A percentile compares a stretch with the other conserved stretches of the same genome.
phyloP scores from a whole-genome alignment of 64 coral and sea anemone species.

The Stichodactyla helianthus region DNA sequence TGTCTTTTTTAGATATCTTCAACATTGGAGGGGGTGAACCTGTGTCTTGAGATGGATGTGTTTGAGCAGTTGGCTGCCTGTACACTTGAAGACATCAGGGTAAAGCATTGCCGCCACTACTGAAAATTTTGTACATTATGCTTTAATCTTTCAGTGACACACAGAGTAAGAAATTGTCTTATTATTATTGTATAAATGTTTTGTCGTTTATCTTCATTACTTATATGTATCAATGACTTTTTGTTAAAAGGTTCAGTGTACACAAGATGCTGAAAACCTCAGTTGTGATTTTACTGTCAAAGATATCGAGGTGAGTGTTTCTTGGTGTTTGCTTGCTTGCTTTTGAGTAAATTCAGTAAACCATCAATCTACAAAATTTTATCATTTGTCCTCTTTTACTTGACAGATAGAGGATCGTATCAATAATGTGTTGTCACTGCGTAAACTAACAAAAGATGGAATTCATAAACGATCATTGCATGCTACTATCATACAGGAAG shows the following conservation, averaged over 20 bases:
- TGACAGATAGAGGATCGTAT: slow-evolving; percentile 44
- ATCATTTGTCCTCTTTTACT: background rate
- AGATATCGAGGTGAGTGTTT: slow-evolving; percentile 40
- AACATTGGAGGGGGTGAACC: slow-evolving; percentile 23
- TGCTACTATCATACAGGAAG: slow-evolving; percentile 34
- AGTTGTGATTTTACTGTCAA: slow-evolving; percentile 38
- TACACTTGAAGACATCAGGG: slow-evolving; percentile 52
- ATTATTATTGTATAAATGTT: background rate
- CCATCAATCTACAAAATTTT: background rate
- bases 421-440: slow-evolving; percentile 36
- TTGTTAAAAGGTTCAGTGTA: slow-evolving; percentile 34
- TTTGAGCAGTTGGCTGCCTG: slow-evolving; percentile 32
- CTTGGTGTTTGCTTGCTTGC: background rate
- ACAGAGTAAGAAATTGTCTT: no score
- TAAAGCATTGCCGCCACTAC: background rate
- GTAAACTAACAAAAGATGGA: background rate
- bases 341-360: background rate
- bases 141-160: no score
- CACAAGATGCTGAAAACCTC: slow-evolving; percentile 38
- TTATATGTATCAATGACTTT: background rate
- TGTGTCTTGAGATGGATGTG: slow-evolving; percentile 43
- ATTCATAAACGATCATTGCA: background rate
- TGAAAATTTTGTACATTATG: no score
- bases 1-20: slow-evolving; percentile 24
- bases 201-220: background rate